Evolutionary conservation across 2,113 vertebrate genomes (phyloP), one percentile per base, ranked within the genome.

Genomic region (Petromus typicus): DNA sequence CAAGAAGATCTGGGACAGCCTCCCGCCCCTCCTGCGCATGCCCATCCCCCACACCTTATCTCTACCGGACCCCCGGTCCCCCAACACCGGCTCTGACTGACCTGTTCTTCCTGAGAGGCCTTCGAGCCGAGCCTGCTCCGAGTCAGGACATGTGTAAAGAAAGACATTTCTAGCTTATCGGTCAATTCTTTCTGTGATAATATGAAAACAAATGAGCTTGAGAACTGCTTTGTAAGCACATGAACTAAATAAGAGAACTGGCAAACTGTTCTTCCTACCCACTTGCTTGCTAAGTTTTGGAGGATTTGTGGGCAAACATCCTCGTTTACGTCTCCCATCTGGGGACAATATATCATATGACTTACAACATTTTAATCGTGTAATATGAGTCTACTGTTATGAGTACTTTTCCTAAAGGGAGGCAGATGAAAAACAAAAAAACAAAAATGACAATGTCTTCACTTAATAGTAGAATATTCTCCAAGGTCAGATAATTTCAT

Each of bases 341-440:
- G 95, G 96, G 93, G 85, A 90, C 67, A 83, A 90, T 94, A 83
- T 93, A 98, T 90, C 91, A 96, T 95, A 71, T 61, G 79, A 90
- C 90, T 96, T 93, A 90, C 51, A 92, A 90, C 81, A 89, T 96
- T 93, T 95, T 95, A 95, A 88, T 96, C 56, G 3, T 97, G 85
- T 92, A 95, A 97, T 63, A 88, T 48, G 86, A 90, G 82, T 96
- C 81, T 93, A 92, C 81, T 94, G 61, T 92, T 92, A 90, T 3
- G 85, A 88, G 81, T 67, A 86, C 85, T 91, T 93, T 93, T 43
- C 90, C 93, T 94, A 92, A 93, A 95, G 48, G 57, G 81, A 73
- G 81, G 90, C 88, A 96, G 63, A 90, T 79, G 71, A 83, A 89
- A 95, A 95, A n/a, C n/a, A n/a, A n/a, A 66, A 64, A 95, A 92